phyloP scores from a whole-genome alignment of 2,797 vertebrate genomes.

The Anguilla pacifica region DNA sequence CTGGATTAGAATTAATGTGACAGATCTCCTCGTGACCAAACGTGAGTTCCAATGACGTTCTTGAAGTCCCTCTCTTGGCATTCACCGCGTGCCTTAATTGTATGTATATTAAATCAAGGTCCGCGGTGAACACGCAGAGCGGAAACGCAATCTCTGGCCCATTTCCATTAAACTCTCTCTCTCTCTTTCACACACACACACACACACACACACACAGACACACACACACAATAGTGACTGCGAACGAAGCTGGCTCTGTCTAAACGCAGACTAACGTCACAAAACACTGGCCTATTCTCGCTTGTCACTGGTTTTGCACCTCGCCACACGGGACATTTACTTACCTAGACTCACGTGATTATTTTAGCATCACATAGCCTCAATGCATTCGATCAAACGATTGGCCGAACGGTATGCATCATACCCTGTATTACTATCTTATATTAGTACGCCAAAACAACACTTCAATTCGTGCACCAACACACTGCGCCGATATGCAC shows the following conservation, averaged over 20 bases:
- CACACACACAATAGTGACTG: slow-evolving; percentile 40
- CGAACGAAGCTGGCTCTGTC: slow-evolving; percentile 47
- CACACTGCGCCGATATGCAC: slow-evolving; percentile 7
- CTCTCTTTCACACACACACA: background rate
- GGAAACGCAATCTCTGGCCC: slow-evolving; percentile 62
- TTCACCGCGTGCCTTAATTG: slow-evolving; percentile 71
- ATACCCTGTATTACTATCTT: background rate
- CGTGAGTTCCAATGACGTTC: slow-evolving; percentile 1
- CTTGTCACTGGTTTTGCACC: background rate
- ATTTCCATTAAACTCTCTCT: slow-evolving; percentile 5
- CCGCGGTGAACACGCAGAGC: slow-evolving; percentile 92
- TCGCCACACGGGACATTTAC: background rate
- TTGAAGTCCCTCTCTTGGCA: slow-evolving; percentile 41
- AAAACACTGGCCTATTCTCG: background rate
- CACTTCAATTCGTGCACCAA: slow-evolving; percentile 1
- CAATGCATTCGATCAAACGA: background rate
- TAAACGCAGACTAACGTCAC: slow-evolving; percentile 33
- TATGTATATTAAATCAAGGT: slow-evolving; percentile 88
- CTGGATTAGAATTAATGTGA: background rate
- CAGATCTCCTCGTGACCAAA: background rate
- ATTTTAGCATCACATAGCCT: background rate
- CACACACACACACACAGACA: background rate
- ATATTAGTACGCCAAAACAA: background rate
- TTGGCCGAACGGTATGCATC: background rate
- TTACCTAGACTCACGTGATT: background rate